Evolutionary conservation across 2,113 vertebrate species (phyloP).

Genomic region (Mustelus asterias): DNA sequence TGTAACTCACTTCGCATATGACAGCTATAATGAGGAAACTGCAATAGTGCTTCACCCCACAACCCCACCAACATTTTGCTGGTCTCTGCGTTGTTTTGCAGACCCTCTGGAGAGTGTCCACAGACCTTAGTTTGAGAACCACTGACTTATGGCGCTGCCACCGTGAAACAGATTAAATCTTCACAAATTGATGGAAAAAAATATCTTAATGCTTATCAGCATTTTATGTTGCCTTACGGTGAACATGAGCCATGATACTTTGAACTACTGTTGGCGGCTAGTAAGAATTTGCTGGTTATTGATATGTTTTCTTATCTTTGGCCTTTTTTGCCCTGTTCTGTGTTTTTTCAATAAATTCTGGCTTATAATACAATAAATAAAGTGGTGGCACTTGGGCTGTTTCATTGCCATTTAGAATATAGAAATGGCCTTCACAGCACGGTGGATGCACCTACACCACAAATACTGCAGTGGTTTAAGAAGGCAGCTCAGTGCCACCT

Average conservation of each 20-base stretch:
- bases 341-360: neutral
- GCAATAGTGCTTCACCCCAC: too few relatives aligned
- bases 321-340: neutral
- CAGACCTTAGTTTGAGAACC: too few relatives aligned
- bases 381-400: neutral
- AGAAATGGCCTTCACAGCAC: neutral
- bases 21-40: too few relatives aligned
- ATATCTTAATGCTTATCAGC: neutral
- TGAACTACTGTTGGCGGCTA: neutral
- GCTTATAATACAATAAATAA: too few relatives aligned
- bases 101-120: too few relatives aligned
- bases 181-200: neutral
- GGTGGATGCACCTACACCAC: too few relatives aligned
- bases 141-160: neutral
- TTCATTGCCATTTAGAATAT: neutral
- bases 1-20: too few relatives aligned
- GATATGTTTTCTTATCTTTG: neutral
- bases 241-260: neutral
- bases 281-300: neutral
- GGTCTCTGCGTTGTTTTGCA: too few relatives aligned
- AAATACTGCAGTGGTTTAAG: too few relatives aligned
- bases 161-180: neutral
- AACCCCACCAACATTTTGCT: too few relatives aligned
- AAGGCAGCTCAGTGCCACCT: neutral
- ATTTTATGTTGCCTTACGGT: neutral